These are phyloP conservation scores for Anolis apletophallus DNA, from an alignment of 2,797 vertebrate species.

Conservation along the genomic window DNA sequence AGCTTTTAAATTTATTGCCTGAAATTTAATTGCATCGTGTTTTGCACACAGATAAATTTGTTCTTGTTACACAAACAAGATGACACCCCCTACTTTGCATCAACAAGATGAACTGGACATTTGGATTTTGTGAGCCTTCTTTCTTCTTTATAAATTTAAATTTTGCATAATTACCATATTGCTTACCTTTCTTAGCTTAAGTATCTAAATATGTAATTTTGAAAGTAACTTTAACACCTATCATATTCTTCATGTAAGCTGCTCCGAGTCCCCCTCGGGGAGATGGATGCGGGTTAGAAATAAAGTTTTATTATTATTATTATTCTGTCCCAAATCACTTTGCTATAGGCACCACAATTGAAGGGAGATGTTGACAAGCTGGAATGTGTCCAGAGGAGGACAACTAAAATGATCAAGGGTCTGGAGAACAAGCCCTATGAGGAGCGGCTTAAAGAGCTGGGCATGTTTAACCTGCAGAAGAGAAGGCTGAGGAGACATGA, in stretches of 20 bases:
- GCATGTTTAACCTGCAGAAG: too few species aligned
- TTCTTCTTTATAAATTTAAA: slow-evolving; percentile 33
- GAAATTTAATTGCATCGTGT: slow-evolving; percentile 62
- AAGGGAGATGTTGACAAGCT: too few species aligned
- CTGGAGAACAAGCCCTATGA: too few species aligned
- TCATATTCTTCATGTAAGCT: too few species aligned
- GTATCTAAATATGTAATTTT: slow-evolving; percentile 34
- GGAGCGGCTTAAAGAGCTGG: too few species aligned
- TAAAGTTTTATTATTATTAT: too few species aligned
- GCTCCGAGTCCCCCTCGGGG: too few species aligned
- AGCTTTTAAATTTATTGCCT: slow-evolving; percentile 54
- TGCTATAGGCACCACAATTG: neutral
- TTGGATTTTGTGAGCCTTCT: slow-evolving; percentile 27
- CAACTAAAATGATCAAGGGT: too few species aligned
- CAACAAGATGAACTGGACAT: slow-evolving; percentile 42
- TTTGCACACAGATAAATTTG: slow-evolving; percentile 41
- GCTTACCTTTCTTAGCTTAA: slow-evolving; percentile 44
- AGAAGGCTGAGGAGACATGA: too few species aligned
- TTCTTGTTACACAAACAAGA: slow-evolving; percentile 33
- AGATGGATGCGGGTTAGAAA: too few species aligned
- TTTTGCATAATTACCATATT: slow-evolving; percentile 41
- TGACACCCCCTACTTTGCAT: slow-evolving; percentile 39
- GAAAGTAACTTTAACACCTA: slow-evolving; percentile 7
- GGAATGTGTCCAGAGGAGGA: too few species aligned
- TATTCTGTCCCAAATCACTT: neutral